These are phyloP conservation scores for Hypotaenidia okinawae DNA, from an alignment of 2,797 vertebrate genomes.

Conservation along the genomic window DNA sequence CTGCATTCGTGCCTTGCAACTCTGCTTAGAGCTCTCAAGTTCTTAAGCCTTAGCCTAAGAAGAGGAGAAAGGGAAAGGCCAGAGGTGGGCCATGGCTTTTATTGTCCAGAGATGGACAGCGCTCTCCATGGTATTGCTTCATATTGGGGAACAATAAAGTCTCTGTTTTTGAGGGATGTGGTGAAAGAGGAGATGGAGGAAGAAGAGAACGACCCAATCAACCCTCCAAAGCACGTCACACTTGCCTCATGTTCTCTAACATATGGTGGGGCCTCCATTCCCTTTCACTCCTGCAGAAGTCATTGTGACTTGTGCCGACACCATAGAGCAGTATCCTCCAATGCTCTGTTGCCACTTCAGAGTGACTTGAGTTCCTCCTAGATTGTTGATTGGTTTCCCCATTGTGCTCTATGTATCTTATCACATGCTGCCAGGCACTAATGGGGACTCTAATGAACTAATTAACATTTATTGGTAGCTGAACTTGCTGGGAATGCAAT, in stretches of 20 bases:
- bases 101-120: background rate
- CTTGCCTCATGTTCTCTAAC: background rate
- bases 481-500: background rate
- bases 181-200: background rate
- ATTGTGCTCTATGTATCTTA: background rate
- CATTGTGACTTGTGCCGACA: background rate
- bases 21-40: background rate
- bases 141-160: background rate
- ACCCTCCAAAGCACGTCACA: background rate
- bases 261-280: background rate
- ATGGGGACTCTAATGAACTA: background rate
- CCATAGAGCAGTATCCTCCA: background rate
- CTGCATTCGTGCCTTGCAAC: background rate
- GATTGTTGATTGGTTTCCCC: background rate
- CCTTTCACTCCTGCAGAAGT: background rate
- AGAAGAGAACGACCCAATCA: background rate
- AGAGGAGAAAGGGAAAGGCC: background rate
- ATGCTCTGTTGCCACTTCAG: background rate
- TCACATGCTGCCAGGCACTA: slow-evolving; percentile 14
- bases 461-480: background rate
- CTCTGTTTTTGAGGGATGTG: background rate
- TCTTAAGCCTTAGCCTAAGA: background rate
- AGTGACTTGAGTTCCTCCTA: background rate
- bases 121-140: background rate
- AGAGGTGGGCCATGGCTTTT: background rate